Conservation (phyloP, 2,797 vertebrate species). For the Hyperoplus lanceolatus region DNA sequence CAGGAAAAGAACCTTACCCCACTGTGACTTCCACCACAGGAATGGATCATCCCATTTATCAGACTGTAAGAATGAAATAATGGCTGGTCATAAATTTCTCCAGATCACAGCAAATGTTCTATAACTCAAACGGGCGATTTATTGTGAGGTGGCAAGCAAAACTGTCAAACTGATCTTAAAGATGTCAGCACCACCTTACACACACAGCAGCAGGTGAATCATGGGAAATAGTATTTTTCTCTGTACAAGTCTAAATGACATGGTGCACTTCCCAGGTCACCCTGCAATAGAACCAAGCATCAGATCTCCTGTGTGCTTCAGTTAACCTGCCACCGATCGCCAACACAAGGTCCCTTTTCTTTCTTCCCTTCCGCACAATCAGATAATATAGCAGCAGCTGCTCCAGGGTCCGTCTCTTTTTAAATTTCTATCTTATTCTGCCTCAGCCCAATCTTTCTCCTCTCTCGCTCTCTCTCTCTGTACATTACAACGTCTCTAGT, state of each 20-base stretch:
- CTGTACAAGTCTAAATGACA: slow-evolving; percentile 48
- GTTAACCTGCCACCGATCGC: slow-evolving; percentile 59
- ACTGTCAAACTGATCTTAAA: slow-evolving; percentile 59
- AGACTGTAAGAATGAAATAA: slow-evolving; percentile 66
- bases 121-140: slow-evolving; percentile 63
- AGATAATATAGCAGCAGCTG: slow-evolving; percentile 69
- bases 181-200: slow-evolving; percentile 40
- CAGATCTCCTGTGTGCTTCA: slow-evolving; percentile 23
- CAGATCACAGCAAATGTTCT: slow-evolving; percentile 46
- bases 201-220: slow-evolving; percentile 48
- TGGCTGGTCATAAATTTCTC: slow-evolving; percentile 60
- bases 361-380: slow-evolving; percentile 32
- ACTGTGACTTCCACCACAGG: slow-evolving; percentile 31
- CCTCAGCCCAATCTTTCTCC: slow-evolving; percentile 34
- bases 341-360: slow-evolving; percentile 24
- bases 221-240: slow-evolving; percentile 62
- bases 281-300: slow-evolving; percentile 43
- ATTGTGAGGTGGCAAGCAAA: slow-evolving; percentile 54
- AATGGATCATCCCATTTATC: slow-evolving; percentile 64
- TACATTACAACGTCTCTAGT: slow-evolving; percentile 55
- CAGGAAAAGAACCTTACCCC: slow-evolving; percentile 56
- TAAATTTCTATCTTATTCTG: slow-evolving; percentile 29
- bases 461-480: slow-evolving; percentile 37
- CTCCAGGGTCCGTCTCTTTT: slow-evolving; percentile 54
- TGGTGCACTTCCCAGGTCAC: slow-evolving; percentile 44